Base-by-base conservation (phyloP, 2,888 invertebrate species). In the Drosophila sordidapex region DNA sequence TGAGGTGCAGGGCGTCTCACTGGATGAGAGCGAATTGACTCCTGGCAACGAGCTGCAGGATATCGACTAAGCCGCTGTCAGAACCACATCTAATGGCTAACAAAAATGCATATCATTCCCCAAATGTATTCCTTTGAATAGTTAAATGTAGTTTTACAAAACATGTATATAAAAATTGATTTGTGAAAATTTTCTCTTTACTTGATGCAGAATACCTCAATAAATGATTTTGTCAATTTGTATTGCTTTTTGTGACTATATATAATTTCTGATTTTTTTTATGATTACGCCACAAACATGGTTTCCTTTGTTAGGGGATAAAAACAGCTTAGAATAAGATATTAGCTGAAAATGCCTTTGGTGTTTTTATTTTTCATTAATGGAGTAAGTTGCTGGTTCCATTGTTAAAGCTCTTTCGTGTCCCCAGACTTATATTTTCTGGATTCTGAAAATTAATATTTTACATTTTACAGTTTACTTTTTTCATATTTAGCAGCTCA, bases 131-230 rank as follows among this genome's bases (percentile, higher is more conserved):
- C 8, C 61, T 70, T 21, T 2, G 31, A 57, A 46, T 21, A 46
- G n/a, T 51, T 46, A 46, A n/a, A 38, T 73, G 21, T 35, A 33
- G 35, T 77, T 77, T 75, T 65, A 62, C 38, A 4, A 4, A 51
- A 48, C 33, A 63, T 15, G 49, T 31, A 58, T 27, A 60, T 63
- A 49, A 29, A 80, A 78, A 78, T 72, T 78, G 29, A 62, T 62
- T 59, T 76, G 81, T 80, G 76, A 61, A 80, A 68, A 76, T 76
- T 51, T n/a, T 59, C 6, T n/a, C 8, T 33, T n/a, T 52, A 51
- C 13, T 51, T 3, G 3, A n/a, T n/a, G 13, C 0, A 2, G 7
- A 52, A 52, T 29, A 31, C 4, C 4, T 8, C 5, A 33, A 31
- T 21, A 21, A 52, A 31, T n/a, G 13, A 11, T 31, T 1, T 13